These are phyloP conservation scores for Cephus spinipes DNA, from an alignment of 2,888 invertebrate species.

Conservation along the genomic window DNA sequence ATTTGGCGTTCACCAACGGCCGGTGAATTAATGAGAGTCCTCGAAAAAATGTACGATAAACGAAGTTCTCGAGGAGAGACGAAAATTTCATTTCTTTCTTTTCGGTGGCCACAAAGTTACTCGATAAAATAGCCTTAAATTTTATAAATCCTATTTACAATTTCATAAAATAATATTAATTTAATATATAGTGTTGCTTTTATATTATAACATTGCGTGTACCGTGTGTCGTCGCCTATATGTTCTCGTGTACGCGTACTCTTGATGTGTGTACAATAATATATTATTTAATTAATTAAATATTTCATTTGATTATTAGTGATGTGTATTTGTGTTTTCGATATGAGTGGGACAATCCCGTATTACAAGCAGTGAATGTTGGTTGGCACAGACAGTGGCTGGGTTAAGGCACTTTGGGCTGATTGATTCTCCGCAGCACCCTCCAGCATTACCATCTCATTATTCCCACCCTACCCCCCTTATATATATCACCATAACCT, in stretches of 20 bases:
- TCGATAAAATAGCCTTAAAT: conserved; percentile 54
- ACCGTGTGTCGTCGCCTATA: conserved; percentile 18
- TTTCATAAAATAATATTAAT: conserved; percentile 61
- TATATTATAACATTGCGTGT: conserved; percentile 29
- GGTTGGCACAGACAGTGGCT: conserved; percentile 62
- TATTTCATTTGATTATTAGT: conserved; percentile 52
- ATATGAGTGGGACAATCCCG: conserved; percentile 45
- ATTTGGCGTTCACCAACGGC: conserved; percentile 32
- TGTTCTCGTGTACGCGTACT: conserved; percentile 6
- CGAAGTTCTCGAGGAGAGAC: background rate
- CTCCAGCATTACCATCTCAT: conserved; percentile 54
- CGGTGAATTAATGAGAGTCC: background rate
- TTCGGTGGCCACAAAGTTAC: conserved; percentile 49
- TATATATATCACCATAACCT: conserved; percentile 15
- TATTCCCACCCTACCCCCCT: conserved; percentile 11
- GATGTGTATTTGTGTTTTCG: conserved; percentile 48
- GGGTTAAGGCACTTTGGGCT: conserved; percentile 63
- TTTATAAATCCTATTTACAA: conserved; percentile 58
- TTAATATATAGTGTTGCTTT: conserved; percentile 40
- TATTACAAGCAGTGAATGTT: conserved; percentile 49
- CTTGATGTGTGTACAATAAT: conserved; percentile 36
- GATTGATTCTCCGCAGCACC: conserved; percentile 57
- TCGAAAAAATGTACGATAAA: conserved; percentile 13
- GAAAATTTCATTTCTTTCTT: background rate
- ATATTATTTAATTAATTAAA: conserved; percentile 54